A percentile compares a stretch with the other conserved stretches of the same genome.
These are phyloP conservation scores for Mesorhabditis spiculigera DNA, from an alignment of 2,888 invertebrate species.

Conservation along the genomic window DNA sequence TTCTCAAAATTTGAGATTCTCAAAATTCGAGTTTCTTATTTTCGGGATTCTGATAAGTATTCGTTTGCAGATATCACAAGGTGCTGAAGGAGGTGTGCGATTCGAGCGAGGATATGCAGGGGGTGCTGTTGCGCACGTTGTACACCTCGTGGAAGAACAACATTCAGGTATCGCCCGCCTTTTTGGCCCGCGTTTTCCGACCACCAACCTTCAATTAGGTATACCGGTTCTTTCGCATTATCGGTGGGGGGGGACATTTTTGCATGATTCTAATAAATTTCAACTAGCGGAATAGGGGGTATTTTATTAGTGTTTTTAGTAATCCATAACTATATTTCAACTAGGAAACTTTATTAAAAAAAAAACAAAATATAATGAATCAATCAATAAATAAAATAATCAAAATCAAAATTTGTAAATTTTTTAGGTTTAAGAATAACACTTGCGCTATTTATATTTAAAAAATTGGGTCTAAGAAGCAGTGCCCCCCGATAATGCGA, in stretches of 20 bases:
- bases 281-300: neutral
- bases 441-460: neutral
- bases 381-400: neutral
- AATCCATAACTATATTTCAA: too few relatives aligned
- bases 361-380: neutral
- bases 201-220: neutral
- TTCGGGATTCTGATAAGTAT: neutral
- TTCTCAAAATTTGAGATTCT: conserved; percentile 5
- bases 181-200: neutral
- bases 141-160: conserved; percentile 93
- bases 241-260: too few relatives aligned
- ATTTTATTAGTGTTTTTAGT: neutral
- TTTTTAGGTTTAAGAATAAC: neutral
- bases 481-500: too few relatives aligned
- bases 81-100: conserved; percentile 77
- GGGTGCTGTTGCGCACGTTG: conserved; percentile 83
- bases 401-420: neutral
- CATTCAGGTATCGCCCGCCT: conserved; percentile 67
- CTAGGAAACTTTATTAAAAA: neutral
- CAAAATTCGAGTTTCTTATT: conserved; percentile 7
- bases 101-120: conserved; percentile 84
- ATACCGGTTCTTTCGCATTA: too few relatives aligned
- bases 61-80: conserved; percentile 59
- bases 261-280: neutral
- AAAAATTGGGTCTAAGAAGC: too few relatives aligned